A percentile compares a stretch with the other conserved stretches of the same genome.
Conservation (phyloP, 2,888 invertebrate species). For the Pyrrhia umbra region DNA sequence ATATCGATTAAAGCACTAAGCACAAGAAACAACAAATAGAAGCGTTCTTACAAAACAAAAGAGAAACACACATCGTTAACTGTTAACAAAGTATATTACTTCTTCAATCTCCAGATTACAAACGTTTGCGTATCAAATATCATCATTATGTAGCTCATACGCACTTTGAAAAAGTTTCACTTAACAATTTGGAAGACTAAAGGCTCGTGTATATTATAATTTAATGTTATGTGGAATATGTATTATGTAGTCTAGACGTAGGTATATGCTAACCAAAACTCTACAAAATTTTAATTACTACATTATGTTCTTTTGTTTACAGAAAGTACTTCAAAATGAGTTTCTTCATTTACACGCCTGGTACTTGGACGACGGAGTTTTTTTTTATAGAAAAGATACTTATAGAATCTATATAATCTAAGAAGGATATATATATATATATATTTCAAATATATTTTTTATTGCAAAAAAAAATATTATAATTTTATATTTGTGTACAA, state of each 20-base stretch:
- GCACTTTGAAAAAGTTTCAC: conserved; percentile 33
- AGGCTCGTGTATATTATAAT: conserved; percentile 20
- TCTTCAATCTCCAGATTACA: conserved; percentile 35
- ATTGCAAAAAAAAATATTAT: no score
- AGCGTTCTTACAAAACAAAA: conserved; percentile 29
- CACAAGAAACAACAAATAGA: conserved; percentile 11
- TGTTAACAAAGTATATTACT: conserved; percentile 44
- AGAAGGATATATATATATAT: no score
- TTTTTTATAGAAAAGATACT: no score
- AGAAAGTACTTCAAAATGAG: background rate
- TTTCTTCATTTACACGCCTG: background rate
- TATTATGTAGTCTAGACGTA: conserved; percentile 1
- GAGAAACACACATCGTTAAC: conserved; percentile 31
- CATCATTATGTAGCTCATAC: conserved; percentile 37
- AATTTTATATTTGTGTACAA: no score
- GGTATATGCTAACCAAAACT: conserved; percentile 3
- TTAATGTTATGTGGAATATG: conserved; percentile 21
- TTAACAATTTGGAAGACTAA: conserved; percentile 22
- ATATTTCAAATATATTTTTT: no score
- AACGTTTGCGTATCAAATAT: conserved; percentile 35
- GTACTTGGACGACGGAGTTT: no score
- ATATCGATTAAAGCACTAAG: conserved; percentile 22
- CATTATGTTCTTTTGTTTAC: background rate
- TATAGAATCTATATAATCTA: no score
- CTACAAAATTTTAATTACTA: background rate